Evolutionary conservation across 1,140 invertebrate genomes (phyloP).

Genomic region (Thereuonema tuberculata): DNA sequence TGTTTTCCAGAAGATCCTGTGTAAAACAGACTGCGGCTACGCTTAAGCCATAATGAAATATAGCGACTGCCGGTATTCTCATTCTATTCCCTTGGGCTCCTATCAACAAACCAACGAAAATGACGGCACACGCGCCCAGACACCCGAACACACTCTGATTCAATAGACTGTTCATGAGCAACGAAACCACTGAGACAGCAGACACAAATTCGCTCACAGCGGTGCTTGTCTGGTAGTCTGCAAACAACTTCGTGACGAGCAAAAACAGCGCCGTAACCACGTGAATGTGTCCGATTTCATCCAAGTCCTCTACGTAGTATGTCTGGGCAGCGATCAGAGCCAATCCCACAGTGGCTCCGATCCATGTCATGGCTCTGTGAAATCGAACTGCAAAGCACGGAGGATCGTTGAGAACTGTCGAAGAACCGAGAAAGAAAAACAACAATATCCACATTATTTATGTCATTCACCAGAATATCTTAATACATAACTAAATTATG

Average conservation of each 20-base stretch:
- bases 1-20: too few species aligned
- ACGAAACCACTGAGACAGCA: background rate
- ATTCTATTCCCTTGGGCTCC: background rate
- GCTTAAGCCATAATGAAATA: constrained; percentile 10
- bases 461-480: too few species aligned
- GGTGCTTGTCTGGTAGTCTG: background rate
- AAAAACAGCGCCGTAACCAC: background rate
- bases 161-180: background rate
- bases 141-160: constrained; percentile 1
- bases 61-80: constrained; percentile 8
- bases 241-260: background rate
- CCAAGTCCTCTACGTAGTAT: background rate
- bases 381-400: background rate
- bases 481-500: too few species aligned
- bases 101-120: constrained; percentile 2
- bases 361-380: constrained; percentile 2
- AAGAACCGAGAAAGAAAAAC: too few species aligned
- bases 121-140: background rate
- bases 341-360: background rate
- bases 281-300: constrained; percentile 6
- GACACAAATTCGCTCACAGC: constrained; percentile 4
- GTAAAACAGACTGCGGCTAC: too few species aligned
- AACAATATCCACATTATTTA: too few species aligned
- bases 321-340: background rate
- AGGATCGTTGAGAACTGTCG: too few species aligned